A percentile compares a stretch with the other conserved stretches of the same genome.
Evolutionary conservation across 2,113 vertebrate genomes (phyloP).

Genomic region (Myanophis thanlyinensis): DNA sequence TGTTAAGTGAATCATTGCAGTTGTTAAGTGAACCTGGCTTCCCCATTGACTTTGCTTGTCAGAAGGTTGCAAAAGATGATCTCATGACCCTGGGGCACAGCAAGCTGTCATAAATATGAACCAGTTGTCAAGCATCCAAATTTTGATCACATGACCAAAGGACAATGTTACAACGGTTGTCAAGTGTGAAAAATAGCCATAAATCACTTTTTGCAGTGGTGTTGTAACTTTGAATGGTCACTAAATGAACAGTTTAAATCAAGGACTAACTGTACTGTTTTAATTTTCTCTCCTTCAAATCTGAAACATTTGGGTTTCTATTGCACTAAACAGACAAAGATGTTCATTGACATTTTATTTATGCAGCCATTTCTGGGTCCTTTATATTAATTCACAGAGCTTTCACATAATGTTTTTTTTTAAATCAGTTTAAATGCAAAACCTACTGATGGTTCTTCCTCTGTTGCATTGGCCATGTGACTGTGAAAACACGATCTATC

Average conservation of each 20-base stretch:
- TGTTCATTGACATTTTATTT: background rate
- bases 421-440: background rate
- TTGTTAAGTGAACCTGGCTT: background rate
- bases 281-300: background rate
- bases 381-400: background rate
- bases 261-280: background rate
- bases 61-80: background rate
- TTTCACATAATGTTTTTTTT: background rate
- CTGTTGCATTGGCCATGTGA: constrained; percentile 78
- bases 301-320: background rate
- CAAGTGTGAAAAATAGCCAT: background rate
- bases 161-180: background rate
- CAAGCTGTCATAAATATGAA: background rate
- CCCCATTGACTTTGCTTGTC: background rate
- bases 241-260: background rate
- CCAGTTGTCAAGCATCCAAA: background rate
- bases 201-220: background rate
- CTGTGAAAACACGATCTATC: constrained; percentile 86
- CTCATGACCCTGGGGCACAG: background rate
- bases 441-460: constrained; percentile 85
- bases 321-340: background rate
- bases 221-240: background rate
- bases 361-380: background rate
- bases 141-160: background rate
- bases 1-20: background rate